Conservation (phyloP, 2,113 vertebrate genomes). For the Elaphurus davidianus region DNA sequence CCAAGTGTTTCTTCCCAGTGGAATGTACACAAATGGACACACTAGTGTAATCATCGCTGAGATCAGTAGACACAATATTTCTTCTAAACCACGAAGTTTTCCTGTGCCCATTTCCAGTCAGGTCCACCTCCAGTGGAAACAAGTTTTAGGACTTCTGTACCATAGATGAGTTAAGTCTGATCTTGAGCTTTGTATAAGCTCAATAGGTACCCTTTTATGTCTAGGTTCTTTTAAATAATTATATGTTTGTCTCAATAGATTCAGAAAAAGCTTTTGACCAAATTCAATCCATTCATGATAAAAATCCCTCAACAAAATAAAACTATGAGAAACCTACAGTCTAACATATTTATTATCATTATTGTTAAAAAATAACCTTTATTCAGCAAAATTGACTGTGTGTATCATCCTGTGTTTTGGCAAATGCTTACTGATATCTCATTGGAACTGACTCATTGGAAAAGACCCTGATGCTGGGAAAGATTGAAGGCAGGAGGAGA, state of each 20-base stretch:
- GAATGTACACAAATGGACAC: too few species aligned
- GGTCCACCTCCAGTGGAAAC: background rate
- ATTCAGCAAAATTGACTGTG: background rate
- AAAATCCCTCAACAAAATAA: background rate
- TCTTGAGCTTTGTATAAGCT: background rate
- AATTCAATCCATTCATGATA: background rate
- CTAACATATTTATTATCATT: background rate
- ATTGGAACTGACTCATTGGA: background rate
- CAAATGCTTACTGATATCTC: too few species aligned
- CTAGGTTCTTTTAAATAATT: background rate
- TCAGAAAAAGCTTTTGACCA: background rate
- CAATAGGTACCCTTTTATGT: too few species aligned
- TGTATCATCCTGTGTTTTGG: too few species aligned
- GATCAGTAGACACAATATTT: background rate
- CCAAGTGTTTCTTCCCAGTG: background rate
- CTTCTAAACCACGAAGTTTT: background rate
- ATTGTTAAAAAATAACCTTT: too few species aligned
- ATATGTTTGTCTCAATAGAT: background rate
- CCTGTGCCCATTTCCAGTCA: background rate
- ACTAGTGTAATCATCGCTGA: background rate
- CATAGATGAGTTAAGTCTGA: background rate
- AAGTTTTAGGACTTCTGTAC: background rate
- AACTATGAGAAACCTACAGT: background rate
- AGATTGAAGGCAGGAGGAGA: background rate
- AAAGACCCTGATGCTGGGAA: background rate